Percentiles rank a stretch among this genome's conserved stretches.
Evolutionary conservation across 2,888 invertebrate species (phyloP).

Genomic region (Thecophora atra): DNA sequence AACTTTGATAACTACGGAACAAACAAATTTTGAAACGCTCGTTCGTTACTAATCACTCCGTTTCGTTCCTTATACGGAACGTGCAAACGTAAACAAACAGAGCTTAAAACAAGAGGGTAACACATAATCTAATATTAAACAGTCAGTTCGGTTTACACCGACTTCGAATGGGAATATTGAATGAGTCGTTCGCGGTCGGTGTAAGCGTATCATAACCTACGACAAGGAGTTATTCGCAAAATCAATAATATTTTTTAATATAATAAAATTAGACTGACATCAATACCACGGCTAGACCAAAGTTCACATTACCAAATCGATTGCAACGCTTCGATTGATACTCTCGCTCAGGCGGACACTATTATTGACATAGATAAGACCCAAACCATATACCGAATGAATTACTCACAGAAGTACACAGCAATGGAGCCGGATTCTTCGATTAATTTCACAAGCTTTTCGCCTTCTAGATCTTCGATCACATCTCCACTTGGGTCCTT

Average conservation of each 20-base stretch:
- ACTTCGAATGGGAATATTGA: no score
- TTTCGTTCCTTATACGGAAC: not conserved
- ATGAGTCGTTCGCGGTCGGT: no score
- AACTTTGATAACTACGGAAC: no score
- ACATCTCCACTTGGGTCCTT: conserved; percentile 92
- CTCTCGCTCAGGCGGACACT: not conserved
- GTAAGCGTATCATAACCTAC: no score
- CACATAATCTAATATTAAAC: no score
- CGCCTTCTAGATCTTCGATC: conserved; percentile 88
- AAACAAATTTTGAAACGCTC: no score
- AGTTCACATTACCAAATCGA: conserved; percentile 58
- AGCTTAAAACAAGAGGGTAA: not conserved
- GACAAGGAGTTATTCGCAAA: no score
- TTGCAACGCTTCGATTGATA: conserved; percentile 53
- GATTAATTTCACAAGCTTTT: conserved; percentile 78
- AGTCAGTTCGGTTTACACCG: no score
- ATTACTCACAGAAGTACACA: conserved; percentile 88
- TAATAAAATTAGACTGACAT: not conserved
- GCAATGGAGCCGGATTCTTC: conserved; percentile 84
- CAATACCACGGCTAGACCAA: conserved; percentile 14
- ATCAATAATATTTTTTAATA: no score
- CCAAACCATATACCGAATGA: not conserved
- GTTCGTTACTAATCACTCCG: not conserved
- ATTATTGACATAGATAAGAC: not conserved
- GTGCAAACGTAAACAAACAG: not conserved